A percentile compares a stretch with the other conserved stretches of the same genome.
These are phyloP conservation scores for Ophioninae sp. DNA, from an alignment of 2,888 invertebrate genomes.

Conservation along the genomic window DNA sequence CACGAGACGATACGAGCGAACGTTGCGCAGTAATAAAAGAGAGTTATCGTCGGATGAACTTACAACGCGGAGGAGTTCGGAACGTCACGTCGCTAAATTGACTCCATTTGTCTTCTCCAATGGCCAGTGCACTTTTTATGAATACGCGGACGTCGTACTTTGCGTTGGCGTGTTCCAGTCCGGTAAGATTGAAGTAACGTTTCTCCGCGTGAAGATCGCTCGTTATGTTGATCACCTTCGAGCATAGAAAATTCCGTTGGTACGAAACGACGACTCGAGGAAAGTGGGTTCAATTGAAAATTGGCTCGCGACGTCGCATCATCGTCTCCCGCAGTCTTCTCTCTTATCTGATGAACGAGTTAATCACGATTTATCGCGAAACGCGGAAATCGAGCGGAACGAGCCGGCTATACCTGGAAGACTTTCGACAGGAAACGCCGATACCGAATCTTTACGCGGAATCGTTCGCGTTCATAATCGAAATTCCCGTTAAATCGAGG, in stretches of 20 bases:
- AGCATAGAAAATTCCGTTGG: conserved; percentile 42
- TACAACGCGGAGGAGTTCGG: conserved; percentile 82
- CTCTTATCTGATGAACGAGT: conserved; percentile 30
- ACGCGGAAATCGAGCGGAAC: conserved; percentile 24
- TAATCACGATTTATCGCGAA: conserved; percentile 49
- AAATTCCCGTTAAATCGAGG: conserved; percentile 47
- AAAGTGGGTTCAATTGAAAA: conserved; percentile 9
- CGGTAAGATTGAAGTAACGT: conserved; percentile 81
- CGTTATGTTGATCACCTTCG: conserved; percentile 75
- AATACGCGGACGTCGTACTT: conserved; percentile 89
- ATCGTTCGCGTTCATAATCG: conserved; percentile 44
- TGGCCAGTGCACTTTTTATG: conserved; percentile 83
- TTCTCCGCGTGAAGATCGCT: conserved; percentile 80
- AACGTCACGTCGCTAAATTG: conserved; percentile 84
- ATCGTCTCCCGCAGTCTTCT: not conserved
- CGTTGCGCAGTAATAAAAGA: not conserved
- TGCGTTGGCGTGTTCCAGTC: conserved; percentile 85
- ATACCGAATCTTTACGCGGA: conserved; percentile 50
- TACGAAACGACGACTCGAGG: conserved; percentile 18
- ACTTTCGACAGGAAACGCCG: conserved; percentile 55
- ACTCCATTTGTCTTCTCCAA: conserved; percentile 87
- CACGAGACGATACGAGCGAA: not conserved
- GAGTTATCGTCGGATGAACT: conserved; percentile 58
- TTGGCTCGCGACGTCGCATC: not conserved
- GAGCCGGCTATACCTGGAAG: conserved; percentile 47